Conservation (phyloP, 2,888 invertebrate genomes). For the Leptinotarsa peninsularis region DNA sequence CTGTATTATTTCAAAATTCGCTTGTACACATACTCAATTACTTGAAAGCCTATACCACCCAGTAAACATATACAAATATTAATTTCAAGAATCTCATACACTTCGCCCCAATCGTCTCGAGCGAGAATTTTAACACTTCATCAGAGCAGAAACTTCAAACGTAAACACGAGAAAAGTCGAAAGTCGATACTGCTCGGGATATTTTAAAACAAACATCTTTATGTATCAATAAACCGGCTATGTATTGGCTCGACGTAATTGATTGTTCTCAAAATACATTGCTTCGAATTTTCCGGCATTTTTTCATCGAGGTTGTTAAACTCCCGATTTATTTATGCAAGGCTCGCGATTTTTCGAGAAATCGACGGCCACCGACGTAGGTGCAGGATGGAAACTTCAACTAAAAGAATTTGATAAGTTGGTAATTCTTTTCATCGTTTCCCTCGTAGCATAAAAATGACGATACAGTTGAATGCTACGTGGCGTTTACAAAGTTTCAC, state of each 20-base stretch:
- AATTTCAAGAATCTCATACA: slow-evolving; percentile 16
- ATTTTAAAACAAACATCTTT: slow-evolving; percentile 33
- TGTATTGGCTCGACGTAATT: slow-evolving; percentile 15
- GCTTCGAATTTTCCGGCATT: slow-evolving; percentile 26
- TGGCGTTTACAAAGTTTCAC: no score
- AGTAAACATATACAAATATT: background rate
- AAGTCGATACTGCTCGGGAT: slow-evolving; percentile 31
- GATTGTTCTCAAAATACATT: slow-evolving; percentile 17
- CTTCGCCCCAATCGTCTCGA: slow-evolving; percentile 23
- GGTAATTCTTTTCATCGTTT: no score
- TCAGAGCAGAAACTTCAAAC: slow-evolving; percentile 33
- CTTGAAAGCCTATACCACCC: background rate
- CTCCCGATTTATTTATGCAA: slow-evolving; percentile 40
- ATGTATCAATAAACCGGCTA: slow-evolving; percentile 35
- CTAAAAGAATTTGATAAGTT: no score
- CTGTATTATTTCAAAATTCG: background rate
- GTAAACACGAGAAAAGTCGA: slow-evolving; percentile 29
- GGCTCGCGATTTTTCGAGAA: slow-evolving; percentile 28
- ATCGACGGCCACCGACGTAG: background rate
- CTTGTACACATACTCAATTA: background rate
- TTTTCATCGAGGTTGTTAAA: slow-evolving; percentile 42
- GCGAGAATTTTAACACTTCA: slow-evolving; percentile 34
- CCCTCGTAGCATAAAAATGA: no score
- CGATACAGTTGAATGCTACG: no score
- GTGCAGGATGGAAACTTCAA: background rate